These are phyloP conservation scores for Enteromius radiatus DNA, from an alignment of 2,797 vertebrate species.

Conservation along the genomic window DNA sequence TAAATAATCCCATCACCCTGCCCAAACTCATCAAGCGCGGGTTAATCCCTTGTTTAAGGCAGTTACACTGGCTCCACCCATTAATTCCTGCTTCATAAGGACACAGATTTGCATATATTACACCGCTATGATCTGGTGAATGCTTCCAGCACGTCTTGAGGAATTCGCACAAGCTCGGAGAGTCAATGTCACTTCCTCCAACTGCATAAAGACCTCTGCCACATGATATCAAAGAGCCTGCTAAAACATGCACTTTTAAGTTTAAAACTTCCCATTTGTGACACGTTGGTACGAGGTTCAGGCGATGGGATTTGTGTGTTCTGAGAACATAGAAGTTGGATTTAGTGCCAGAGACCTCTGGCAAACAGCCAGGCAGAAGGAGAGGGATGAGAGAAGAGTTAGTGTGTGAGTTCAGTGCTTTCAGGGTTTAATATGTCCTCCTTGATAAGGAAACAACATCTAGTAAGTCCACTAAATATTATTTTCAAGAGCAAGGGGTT, in stretches of 20 bases:
- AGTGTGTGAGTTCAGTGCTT: conserved; percentile 30
- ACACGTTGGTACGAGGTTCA: conserved; percentile 65
- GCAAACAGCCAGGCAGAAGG: conserved; percentile 43
- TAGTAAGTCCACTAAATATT: conserved; percentile 9
- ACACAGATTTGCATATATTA: conserved; percentile 84
- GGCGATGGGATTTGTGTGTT: conserved; percentile 68
- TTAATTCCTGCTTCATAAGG: conserved; percentile 80
- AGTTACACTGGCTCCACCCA: conserved; percentile 83
- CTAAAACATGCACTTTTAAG: conserved; percentile 56
- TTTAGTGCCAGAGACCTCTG: conserved; percentile 63
- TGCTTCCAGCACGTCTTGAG: conserved; percentile 69
- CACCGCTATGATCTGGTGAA: conserved; percentile 70
- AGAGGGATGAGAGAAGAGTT: conserved; percentile 44
- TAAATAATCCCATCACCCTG: conserved; percentile 85
- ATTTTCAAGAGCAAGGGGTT: conserved; percentile 29
- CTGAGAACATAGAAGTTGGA: conserved; percentile 61
- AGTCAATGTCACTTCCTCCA: conserved; percentile 75
- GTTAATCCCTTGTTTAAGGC: conserved; percentile 87
- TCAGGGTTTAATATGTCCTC: conserved; percentile 31
- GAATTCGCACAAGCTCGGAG: conserved; percentile 63
- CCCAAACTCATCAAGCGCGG: conserved; percentile 78
- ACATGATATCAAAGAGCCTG: conserved; percentile 52
- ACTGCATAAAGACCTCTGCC: conserved; percentile 71
- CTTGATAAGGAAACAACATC: conserved; percentile 34
- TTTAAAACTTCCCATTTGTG: conserved; percentile 64